These are phyloP conservation scores for Halictus rubicundus DNA, from an alignment of 1,140 invertebrate genomes.

Conservation along the genomic window DNA sequence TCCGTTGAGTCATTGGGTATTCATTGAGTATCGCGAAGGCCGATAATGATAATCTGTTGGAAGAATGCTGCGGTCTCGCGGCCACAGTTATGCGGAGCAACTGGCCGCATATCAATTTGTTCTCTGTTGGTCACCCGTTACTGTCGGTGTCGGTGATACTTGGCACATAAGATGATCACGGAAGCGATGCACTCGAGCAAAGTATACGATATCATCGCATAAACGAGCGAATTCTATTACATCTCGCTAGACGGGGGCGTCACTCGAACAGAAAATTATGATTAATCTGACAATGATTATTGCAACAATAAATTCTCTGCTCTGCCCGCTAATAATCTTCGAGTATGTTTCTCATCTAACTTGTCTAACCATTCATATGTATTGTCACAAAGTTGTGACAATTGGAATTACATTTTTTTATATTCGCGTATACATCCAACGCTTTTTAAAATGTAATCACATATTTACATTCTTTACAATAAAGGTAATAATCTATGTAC, in stretches of 20 bases:
- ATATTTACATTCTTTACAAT: too few species aligned
- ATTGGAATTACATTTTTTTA: too few species aligned
- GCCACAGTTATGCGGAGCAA: constrained; percentile 55
- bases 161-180: constrained; percentile 27
- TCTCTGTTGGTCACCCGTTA: constrained; percentile 46
- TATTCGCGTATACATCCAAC: too few species aligned
- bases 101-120: constrained; percentile 51
- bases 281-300: too few species aligned
- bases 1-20: constrained; percentile 48
- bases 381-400: too few species aligned
- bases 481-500: too few species aligned
- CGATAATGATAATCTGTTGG: constrained; percentile 53
- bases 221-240: neutral
- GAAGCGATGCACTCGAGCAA: constrained; percentile 9
- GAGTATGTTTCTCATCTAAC: too few species aligned
- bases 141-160: constrained; percentile 42
- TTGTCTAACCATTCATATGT: too few species aligned
- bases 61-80: constrained; percentile 51
- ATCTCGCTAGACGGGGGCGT: neutral
- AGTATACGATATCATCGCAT: constrained; percentile 3
- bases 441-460: too few species aligned
- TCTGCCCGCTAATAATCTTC: neutral
- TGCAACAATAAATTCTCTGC: neutral
- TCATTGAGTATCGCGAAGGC: constrained; percentile 52
- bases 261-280: too few species aligned